Evolutionary conservation across 1,140 invertebrate species (phyloP).

Genomic region (Platyura marginata): DNA sequence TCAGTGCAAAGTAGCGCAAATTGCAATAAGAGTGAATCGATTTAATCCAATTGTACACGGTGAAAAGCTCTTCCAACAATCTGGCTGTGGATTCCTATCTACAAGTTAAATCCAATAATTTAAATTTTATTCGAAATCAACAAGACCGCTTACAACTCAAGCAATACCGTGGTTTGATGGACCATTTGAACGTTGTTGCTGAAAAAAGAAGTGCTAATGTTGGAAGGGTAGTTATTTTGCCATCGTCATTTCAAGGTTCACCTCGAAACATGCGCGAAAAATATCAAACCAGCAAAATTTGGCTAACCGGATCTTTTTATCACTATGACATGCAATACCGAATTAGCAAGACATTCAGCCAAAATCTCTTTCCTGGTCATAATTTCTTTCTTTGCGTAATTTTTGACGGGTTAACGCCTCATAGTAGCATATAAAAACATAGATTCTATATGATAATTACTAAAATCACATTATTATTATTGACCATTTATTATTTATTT

Average conservation of each 20-base stretch:
- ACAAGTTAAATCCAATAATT: not conserved
- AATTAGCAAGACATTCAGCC: no score
- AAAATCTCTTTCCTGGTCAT: no score
- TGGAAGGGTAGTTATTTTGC: constrained; percentile 22
- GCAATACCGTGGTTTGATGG: not conserved
- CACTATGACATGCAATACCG: constrained; percentile 8
- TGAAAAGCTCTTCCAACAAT: not conserved
- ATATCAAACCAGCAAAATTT: constrained; percentile 25
- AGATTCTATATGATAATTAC: no score
- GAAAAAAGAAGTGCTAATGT: constrained; percentile 13
- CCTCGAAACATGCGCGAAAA: constrained; percentile 28
- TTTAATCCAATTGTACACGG: not conserved
- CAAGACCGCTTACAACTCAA: not conserved
- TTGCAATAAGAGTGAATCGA: no score
- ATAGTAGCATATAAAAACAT: no score
- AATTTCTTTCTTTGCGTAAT: no score
- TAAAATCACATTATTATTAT: no score
- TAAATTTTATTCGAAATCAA: not conserved
- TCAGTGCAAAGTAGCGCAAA: no score
- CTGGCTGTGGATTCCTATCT: not conserved
- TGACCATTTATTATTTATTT: no score
- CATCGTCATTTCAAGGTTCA: constrained; percentile 20
- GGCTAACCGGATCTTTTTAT: constrained; percentile 24
- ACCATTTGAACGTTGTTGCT: constrained; percentile 1
- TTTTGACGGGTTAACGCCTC: no score